Conservation (phyloP, 2,113 vertebrate genomes). For the Pimephales promelas region DNA sequence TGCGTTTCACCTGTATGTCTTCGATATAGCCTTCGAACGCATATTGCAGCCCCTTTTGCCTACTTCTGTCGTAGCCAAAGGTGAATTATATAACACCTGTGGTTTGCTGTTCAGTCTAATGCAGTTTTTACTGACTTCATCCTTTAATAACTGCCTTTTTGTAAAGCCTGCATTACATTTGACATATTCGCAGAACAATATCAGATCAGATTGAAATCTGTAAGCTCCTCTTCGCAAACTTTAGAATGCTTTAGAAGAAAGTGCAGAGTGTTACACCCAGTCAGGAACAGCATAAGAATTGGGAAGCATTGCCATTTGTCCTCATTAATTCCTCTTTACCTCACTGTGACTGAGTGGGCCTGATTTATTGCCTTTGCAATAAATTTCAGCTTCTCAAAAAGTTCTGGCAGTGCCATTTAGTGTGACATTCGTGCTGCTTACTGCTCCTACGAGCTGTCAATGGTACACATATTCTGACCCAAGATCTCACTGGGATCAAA, state of each 20-base stretch:
- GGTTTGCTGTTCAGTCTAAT: background rate
- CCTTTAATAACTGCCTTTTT: background rate
- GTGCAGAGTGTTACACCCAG: background rate
- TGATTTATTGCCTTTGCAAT: background rate
- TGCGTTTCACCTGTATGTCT: no score
- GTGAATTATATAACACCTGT: background rate
- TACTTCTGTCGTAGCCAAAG: no score
- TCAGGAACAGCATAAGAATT: background rate
- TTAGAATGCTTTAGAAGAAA: background rate
- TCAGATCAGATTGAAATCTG: background rate
- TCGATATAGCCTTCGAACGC: no score
- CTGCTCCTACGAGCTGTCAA: background rate
- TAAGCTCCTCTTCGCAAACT: no score
- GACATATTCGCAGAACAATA: background rate
- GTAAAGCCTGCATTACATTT: background rate
- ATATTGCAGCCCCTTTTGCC: no score
- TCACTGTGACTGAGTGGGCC: background rate
- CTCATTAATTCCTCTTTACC: background rate
- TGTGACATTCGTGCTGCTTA: background rate
- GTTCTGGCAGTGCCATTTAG: background rate
- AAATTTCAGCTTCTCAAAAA: background rate
- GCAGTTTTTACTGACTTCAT: background rate
- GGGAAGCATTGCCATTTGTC: background rate
- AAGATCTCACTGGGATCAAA: background rate
- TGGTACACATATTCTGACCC: background rate